Conservation (phyloP, 2,888 invertebrate genomes). For the Pristionchus fissidentatus region DNA sequence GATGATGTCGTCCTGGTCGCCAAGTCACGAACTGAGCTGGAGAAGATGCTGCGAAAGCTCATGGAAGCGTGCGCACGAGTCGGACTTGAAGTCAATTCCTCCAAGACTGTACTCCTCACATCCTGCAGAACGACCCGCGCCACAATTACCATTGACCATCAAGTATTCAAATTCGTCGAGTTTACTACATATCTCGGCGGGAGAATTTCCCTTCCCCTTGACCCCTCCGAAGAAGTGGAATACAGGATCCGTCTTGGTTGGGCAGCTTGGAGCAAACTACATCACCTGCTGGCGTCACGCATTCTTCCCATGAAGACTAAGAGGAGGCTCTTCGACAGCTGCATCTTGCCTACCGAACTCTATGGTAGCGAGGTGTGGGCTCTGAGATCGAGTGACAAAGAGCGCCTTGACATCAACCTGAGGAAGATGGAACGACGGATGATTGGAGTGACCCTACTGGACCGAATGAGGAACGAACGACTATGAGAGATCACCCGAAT, state of each 20-base stretch:
- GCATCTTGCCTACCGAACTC: not conserved
- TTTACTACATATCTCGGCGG: constrained; percentile 3
- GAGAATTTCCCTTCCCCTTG: not conserved
- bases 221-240: not conserved
- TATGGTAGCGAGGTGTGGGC: constrained; percentile 27
- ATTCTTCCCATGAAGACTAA: constrained; percentile 33
- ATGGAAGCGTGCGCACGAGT: not conserved
- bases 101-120: constrained; percentile 9
- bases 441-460: not conserved
- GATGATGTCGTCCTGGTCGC: constrained; percentile 21
- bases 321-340: constrained; percentile 2
- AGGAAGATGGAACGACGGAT: constrained; percentile 14
- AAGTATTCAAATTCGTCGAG: not conserved
- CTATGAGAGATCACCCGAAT: not conserved
- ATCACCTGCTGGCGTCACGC: not conserved
- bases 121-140: not conserved
- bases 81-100: constrained; percentile 11
- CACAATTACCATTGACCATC: not conserved
- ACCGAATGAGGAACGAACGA: not conserved
- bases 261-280: constrained; percentile 6
- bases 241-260: not conserved
- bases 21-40: not conserved
- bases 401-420: not conserved
- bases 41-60: not conserved
- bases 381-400: not conserved